Evolutionary conservation across 1,140 invertebrate genomes (phyloP).

Genomic region (Tetramorium simillimum): DNA sequence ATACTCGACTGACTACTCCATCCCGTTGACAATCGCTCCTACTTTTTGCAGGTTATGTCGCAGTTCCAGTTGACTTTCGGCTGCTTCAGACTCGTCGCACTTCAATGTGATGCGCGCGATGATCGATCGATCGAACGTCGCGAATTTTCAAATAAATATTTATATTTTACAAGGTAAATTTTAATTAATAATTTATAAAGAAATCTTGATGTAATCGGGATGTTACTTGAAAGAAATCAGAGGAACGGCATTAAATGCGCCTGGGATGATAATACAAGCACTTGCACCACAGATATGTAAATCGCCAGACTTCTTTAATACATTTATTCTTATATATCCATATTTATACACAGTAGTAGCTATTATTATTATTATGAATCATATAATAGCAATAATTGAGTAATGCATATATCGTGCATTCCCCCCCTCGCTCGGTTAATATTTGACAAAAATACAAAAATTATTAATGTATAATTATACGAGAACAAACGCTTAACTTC

Average conservation of each 20-base stretch:
- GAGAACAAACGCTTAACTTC: slow-evolving; percentile 76
- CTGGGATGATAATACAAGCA: slow-evolving; percentile 27
- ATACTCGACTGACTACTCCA: background rate
- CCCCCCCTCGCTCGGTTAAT: slow-evolving; percentile 77
- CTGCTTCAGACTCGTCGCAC: background rate
- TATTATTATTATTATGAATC: slow-evolving; percentile 76
- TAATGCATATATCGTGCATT: slow-evolving; percentile 77
- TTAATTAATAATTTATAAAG: too few species aligned
- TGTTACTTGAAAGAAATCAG: background rate
- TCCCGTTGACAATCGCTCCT: background rate
- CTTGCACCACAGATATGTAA: slow-evolving; percentile 54
- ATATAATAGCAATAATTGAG: slow-evolving; percentile 78
- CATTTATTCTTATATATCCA: slow-evolving; percentile 81
- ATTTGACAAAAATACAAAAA: slow-evolving; percentile 82
- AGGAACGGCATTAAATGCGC: background rate
- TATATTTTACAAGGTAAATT: too few species aligned
- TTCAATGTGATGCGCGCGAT: background rate
- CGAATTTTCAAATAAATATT: background rate
- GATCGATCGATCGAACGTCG: background rate
- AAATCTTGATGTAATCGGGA: background rate
- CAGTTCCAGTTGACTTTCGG: background rate
- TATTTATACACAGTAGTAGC: slow-evolving; percentile 81
- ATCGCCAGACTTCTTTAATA: slow-evolving; percentile 73
- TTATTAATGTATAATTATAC: slow-evolving; percentile 78
- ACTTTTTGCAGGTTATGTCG: background rate